Evolutionary conservation across 2,888 invertebrate genomes (phyloP), one percentile per base, ranked within the genome.

Genomic region (Acleris laterana): DNA sequence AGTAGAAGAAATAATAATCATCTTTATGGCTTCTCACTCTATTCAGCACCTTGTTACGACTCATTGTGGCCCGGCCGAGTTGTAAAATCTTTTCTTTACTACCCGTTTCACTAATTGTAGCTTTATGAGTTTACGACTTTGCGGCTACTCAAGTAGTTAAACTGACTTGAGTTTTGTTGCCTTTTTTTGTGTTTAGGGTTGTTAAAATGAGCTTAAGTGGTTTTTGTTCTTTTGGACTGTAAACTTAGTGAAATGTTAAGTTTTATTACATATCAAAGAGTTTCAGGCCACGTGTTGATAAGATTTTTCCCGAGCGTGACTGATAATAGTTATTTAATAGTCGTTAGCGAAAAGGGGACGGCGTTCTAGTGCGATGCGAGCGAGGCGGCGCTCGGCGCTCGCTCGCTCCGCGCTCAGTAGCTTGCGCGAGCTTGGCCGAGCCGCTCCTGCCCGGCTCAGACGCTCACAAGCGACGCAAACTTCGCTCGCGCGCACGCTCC

Each of bases 341-440:
- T 90, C 80, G 92, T 92, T 93, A 92, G 92, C 90, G 90, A 90
- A 92, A 93, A 92, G 93, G 93, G 92, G 93, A 92, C 90, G 92
- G 91, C 88, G 90, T 38, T 38, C 38, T 38, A 38, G 11, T 38
- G 38, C 13, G 38, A 38, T 38, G 38, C 38, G 38, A 90, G 88
- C 87, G 88, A 83, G 86, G 82, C 77, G 77, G 82, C 77, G 83
- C 82, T 81, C 87, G 84, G 83, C 79, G 80, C 81, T 85, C 79
- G 82, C 82, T 78, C 88, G 89, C 93, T 94, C 89, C 93, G 94
- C 79, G 83, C 82, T 79, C 94, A 95, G 94, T 94, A 94, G 94
- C 94, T 90, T 94, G 94, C 94, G 94, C 93, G 94, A 94, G 94
- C 94, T 94, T 94, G 94, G 94, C 94, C 88, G 90, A 93, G 94